phyloP scores from a whole-genome alignment of 1,140 invertebrate species.

The Anoplophora glabripennis region DNA sequence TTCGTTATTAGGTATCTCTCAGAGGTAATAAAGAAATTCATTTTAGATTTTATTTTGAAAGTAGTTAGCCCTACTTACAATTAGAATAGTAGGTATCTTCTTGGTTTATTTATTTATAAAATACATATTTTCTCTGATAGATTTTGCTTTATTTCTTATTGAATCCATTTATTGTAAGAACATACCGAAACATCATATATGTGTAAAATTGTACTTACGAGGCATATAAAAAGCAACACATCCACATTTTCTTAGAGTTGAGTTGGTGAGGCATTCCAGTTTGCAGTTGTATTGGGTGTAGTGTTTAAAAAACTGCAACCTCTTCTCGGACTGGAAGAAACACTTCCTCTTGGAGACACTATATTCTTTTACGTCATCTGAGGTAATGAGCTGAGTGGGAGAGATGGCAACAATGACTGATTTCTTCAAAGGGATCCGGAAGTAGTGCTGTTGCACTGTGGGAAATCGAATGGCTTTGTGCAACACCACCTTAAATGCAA shows the following conservation, averaged over 20 bases:
- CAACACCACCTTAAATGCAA: slow-evolving; percentile 24
- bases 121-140: too few species aligned
- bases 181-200: too few species aligned
- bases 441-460: slow-evolving; percentile 45
- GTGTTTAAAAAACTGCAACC: slow-evolving; percentile 51
- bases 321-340: slow-evolving; percentile 60
- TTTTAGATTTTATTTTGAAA: too few species aligned
- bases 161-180: too few species aligned
- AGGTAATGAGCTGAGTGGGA: slow-evolving; percentile 57
- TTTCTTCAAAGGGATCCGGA: slow-evolving; percentile 54
- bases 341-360: slow-evolving; percentile 57
- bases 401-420: slow-evolving; percentile 54
- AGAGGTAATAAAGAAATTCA: too few species aligned
- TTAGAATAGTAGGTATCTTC: too few species aligned
- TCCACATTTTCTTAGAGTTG: slow-evolving; percentile 60
- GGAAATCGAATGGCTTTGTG: slow-evolving; percentile 28
- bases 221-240: slow-evolving; percentile 64
- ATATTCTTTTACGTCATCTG: slow-evolving; percentile 47
- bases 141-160: too few species aligned
- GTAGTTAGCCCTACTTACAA: too few species aligned
- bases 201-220: slow-evolving; percentile 53
- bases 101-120: too few species aligned
- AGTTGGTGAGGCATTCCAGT: slow-evolving; percentile 70
- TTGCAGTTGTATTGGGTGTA: slow-evolving; percentile 61
- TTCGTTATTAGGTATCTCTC: too few species aligned